phyloP scores from a whole-genome alignment of 2,113 vertebrate genomes.

The Pygoscelis adeliae region DNA sequence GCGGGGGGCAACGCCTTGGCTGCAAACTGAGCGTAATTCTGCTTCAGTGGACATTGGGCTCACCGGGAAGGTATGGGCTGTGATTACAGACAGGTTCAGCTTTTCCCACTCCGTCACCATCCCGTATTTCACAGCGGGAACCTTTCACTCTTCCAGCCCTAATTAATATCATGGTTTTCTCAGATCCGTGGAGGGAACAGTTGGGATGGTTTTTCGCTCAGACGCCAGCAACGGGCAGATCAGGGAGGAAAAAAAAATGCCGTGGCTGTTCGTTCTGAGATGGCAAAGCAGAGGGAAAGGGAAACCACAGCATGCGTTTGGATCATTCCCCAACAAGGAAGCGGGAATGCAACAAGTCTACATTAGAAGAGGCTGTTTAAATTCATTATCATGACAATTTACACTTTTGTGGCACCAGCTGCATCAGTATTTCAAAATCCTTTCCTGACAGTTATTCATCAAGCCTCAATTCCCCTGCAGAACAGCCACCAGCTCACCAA shows the following conservation, averaged over 20 bases:
- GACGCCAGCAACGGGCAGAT: background rate
- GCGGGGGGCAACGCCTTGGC: background rate
- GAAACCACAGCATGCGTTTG: background rate
- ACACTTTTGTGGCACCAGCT: background rate
- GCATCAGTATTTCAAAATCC: background rate
- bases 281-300: background rate
- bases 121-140: background rate
- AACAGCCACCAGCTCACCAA: background rate
- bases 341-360: background rate
- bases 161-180: conserved; percentile 35
- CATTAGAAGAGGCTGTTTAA: background rate
- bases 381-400: background rate
- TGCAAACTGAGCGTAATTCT: background rate
- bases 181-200: background rate
- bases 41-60: background rate
- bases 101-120: background rate
- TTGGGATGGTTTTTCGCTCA: background rate
- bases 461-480: background rate
- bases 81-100: background rate
- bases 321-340: background rate
- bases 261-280: background rate
- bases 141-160: background rate
- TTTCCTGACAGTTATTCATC: background rate
- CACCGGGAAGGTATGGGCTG: background rate
- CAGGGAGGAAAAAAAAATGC: background rate